phyloP scores from a whole-genome alignment of 2,113 vertebrate genomes.

The Epinephelus fuscoguttatus region DNA sequence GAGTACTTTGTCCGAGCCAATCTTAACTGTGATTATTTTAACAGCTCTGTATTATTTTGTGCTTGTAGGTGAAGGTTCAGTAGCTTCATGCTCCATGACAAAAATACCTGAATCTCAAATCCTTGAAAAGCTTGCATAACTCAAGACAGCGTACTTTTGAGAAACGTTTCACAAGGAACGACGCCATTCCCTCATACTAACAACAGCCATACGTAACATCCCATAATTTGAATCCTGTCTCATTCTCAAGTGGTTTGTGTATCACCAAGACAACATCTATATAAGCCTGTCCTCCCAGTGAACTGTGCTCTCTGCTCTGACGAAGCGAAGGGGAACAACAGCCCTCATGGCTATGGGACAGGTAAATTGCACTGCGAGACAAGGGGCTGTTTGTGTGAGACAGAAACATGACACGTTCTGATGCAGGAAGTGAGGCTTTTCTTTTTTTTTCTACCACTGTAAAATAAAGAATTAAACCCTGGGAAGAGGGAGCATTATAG shows the following conservation, averaged over 20 bases:
- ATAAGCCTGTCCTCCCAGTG: conserved; percentile 83
- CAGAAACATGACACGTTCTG: conserved; percentile 74
- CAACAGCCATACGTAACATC: conserved; percentile 44
- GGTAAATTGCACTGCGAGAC: conserved; percentile 76
- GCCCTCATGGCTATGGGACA: conserved; percentile 75
- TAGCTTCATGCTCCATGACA: conserved; percentile 24
- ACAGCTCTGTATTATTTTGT: conserved; percentile 18
- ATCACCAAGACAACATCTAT: conserved; percentile 80
- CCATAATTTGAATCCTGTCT: conserved; percentile 51
- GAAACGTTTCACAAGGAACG: background rate
- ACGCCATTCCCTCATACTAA: background rate
- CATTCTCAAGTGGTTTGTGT: conserved; percentile 63
- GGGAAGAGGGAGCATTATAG: conserved; percentile 45
- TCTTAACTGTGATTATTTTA: conserved; percentile 18
- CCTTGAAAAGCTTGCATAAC: conserved; percentile 33
- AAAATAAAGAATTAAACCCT: conserved; percentile 72
- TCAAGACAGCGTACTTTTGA: background rate
- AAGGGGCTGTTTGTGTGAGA: conserved; percentile 68
- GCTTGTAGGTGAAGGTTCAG: background rate
- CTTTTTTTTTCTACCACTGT: conserved; percentile 42
- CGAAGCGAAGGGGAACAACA: conserved; percentile 77
- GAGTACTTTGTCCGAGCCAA: background rate
- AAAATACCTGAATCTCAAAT: conserved; percentile 49
- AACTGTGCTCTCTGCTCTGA: conserved; percentile 80
- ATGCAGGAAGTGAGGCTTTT: conserved; percentile 74